These are phyloP conservation scores for Raillietiella orientalis DNA, from an alignment of 2,888 invertebrate species.

Conservation along the genomic window DNA sequence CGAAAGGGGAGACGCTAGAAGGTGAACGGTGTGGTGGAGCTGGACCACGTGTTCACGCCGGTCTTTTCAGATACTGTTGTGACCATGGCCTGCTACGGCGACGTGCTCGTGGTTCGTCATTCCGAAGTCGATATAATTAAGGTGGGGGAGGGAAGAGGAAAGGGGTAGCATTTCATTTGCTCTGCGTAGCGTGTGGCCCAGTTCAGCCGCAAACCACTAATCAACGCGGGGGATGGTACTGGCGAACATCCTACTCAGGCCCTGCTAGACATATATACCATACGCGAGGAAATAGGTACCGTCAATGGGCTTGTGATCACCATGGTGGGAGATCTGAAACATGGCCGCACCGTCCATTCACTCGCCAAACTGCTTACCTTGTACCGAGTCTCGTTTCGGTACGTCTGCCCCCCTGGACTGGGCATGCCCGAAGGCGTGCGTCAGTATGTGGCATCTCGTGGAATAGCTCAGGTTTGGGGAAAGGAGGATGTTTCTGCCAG, in stretches of 20 bases:
- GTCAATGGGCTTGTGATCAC: conserved; percentile 91
- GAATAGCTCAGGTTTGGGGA: conserved; percentile 30
- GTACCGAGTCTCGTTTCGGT: conserved; percentile 70
- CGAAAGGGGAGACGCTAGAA: conserved; percentile 86
- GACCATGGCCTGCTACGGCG: conserved; percentile 57
- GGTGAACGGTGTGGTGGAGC: conserved; percentile 9
- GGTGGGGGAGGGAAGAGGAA: conserved; percentile 21
- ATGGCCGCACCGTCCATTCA: conserved; percentile 94
- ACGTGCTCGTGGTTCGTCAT: conserved; percentile 76
- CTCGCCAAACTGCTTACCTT: conserved; percentile 66
- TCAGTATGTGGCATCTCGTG: conserved; percentile 39
- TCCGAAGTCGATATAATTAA: conserved; percentile 65
- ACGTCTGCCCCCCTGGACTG: conserved; percentile 56
- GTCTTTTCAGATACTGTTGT: conserved; percentile 28
- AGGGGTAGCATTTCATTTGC: neutral
- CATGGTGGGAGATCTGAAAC: conserved; percentile 89
- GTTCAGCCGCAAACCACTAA: conserved; percentile 54
- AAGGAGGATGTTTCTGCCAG: neutral
- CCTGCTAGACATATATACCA: conserved; percentile 82
- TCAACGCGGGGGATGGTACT: conserved; percentile 91
- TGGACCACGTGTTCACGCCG: conserved; percentile 3
- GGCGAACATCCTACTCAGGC: conserved; percentile 97
- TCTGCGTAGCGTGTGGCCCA: too few species aligned
- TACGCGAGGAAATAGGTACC: conserved; percentile 92
- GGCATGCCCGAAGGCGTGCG: conserved; percentile 67